Evolutionary conservation across 37 sponge, comb jelly and placozoan genomes (phyloP), one percentile per base, ranked within the genome.

Genomic region (Tethya wilhelma): DNA sequence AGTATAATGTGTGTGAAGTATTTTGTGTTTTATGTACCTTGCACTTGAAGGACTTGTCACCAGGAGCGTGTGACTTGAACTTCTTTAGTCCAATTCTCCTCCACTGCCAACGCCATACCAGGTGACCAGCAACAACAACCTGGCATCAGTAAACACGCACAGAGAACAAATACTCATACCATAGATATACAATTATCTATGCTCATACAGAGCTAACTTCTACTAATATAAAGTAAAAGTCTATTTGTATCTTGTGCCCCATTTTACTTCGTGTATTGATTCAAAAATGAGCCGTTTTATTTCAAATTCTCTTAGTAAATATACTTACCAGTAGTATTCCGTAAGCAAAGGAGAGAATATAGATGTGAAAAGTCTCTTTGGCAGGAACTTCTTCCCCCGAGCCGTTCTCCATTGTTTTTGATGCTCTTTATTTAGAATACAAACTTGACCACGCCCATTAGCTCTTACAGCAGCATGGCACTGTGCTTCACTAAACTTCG

Each of bases 11-110:
- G 20, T 29, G 30, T 22, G 36, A 28, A 32, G 22, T 30, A 32
- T 34, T 6, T 19, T 49, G 42, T 22, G 9, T 9, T 14, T 14
- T 14, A 19, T 28, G 19, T 36, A 85, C 85, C 70, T 85, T 77
- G 71, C 69, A 62, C 44, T 85, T 69, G 78, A 85, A 85, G 31
- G 85, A 77, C 20, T 77, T 85, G 64, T 85, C 85, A 58, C 78
- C 85, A 41, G 78, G 78, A 29, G 44, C 20, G 38, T 77, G 78
- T 28, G 60, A 30, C 20, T 6, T 40, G 44, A 71, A 56, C 7
- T 28, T 41, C 1, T 57, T 60, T 26, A 76, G 69, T 12, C 41
- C 38, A 31, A 56, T 76, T 37, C 71, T 56, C 34, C 78, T 53
- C 77, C 60, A 85, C 46, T 85, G 77, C 77, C 85, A 85, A 7